phyloP scores from a whole-genome alignment of 2,113 vertebrate species.

The Lasiurus borealis region DNA sequence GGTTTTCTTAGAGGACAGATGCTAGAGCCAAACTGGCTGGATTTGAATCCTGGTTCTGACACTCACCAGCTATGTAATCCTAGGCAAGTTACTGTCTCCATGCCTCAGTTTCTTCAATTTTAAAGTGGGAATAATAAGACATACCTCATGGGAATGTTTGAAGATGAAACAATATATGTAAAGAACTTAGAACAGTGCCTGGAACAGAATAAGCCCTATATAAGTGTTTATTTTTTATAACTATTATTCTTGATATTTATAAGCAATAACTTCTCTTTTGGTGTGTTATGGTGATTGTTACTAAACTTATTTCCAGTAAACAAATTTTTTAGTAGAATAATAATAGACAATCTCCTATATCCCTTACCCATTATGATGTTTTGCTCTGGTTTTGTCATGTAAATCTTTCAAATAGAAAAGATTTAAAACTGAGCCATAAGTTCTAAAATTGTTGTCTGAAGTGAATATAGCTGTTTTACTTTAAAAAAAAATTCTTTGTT shows the following conservation, averaged over 20 bases:
- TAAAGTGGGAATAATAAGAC: neutral
- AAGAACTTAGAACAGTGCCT: constrained; percentile 11
- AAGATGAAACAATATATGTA: neutral
- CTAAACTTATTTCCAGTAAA: constrained; percentile 50
- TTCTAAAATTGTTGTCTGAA: constrained; percentile 50
- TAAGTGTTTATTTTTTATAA: neutral
- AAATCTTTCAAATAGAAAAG: constrained; percentile 64
- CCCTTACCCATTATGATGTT: neutral
- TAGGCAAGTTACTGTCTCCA: neutral
- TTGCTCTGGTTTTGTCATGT: constrained; percentile 46
- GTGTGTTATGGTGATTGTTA: neutral
- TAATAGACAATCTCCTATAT: neutral
- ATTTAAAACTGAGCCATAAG: constrained; percentile 58
- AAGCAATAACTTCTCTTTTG: constrained; percentile 37
- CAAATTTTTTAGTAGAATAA: constrained; percentile 18
- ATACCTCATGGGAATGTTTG: neutral
- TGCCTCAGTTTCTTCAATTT: neutral
- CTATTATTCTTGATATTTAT: constrained; percentile 37
- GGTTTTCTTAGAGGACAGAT: neutral
- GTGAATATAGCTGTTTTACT: constrained; percentile 23
- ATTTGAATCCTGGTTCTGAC: neutral
- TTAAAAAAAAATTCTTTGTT: constrained; percentile 46
- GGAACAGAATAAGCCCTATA: neutral
- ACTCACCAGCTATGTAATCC: neutral
- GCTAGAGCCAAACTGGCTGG: neutral